These are phyloP conservation scores for Mamestra brassicae DNA, from an alignment of 2,888 invertebrate genomes.

Conservation along the genomic window DNA sequence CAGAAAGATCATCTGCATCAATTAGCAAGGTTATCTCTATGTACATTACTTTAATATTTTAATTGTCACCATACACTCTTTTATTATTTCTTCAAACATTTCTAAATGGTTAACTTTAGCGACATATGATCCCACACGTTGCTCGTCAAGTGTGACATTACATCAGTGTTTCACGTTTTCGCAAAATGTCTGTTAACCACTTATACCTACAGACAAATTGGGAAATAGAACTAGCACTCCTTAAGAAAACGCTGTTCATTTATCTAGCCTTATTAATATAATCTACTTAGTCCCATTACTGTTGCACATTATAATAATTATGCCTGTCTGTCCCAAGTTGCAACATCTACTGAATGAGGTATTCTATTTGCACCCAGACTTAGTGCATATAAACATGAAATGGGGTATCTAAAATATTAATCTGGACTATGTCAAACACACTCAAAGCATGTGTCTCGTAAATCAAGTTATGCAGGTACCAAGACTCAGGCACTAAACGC, in stretches of 20 bases:
- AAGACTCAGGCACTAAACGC: background rate
- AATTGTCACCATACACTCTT: background rate
- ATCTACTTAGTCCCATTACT: background rate
- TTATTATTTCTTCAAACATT: conserved; percentile 10
- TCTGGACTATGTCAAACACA: conserved; percentile 16
- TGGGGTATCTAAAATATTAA: conserved; percentile 2
- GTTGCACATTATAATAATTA: background rate
- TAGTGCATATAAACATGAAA: background rate
- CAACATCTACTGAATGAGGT: background rate
- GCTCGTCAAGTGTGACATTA: conserved; percentile 32
- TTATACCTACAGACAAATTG: conserved; percentile 7
- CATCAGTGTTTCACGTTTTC: conserved; percentile 33
- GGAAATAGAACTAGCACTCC: conserved; percentile 15
- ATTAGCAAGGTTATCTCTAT: background rate
- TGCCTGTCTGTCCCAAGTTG: background rate
- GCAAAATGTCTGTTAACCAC: conserved; percentile 33
- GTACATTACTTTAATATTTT: background rate
- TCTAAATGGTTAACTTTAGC: background rate
- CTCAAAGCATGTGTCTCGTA: conserved; percentile 8
- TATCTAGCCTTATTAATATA: background rate
- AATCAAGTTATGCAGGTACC: conserved; percentile 37
- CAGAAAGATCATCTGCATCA: background rate
- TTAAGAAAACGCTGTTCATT: background rate
- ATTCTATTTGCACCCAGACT: background rate
- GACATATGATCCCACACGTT: conserved; percentile 5